phyloP scores from a whole-genome alignment of 1,140 invertebrate genomes.

The Drosophila equinoxialis region DNA sequence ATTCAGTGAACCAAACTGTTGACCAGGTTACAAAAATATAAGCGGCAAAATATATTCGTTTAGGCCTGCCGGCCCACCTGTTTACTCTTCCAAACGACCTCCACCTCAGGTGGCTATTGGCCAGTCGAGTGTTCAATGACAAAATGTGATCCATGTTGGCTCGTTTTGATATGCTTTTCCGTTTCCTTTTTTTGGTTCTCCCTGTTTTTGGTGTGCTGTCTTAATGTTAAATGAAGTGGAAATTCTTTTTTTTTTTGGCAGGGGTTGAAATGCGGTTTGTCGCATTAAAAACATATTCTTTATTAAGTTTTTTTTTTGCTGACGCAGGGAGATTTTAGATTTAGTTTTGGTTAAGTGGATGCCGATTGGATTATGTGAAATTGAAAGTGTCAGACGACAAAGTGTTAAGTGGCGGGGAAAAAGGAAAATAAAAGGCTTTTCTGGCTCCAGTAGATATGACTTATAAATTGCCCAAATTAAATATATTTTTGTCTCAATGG shows the following conservation, averaged over 20 bases:
- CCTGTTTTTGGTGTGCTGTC: conserved; percentile 15
- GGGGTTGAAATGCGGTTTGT: conserved; percentile 39
- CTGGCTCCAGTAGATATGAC: not conserved
- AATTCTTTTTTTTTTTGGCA: conserved; percentile 44
- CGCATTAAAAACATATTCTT: conserved; percentile 52
- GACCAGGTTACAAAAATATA: conserved; percentile 52
- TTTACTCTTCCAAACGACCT: conserved; percentile 9
- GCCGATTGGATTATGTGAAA: conserved; percentile 16
- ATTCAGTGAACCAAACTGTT: conserved; percentile 61
- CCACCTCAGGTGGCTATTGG: conserved; percentile 11
- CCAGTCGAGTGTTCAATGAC: conserved; percentile 65
- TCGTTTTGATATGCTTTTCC: conserved; percentile 41
- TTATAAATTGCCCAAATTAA: conserved; percentile 2
- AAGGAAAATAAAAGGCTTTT: not conserved
- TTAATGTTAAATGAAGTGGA: conserved; percentile 60
- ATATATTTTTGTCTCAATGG: too few relatives aligned
- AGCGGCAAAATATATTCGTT: conserved; percentile 7
- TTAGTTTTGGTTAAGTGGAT: conserved; percentile 24
- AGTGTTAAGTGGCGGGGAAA: not conserved
- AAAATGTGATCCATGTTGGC: conserved; percentile 39
- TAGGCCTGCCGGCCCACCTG: conserved; percentile 45
- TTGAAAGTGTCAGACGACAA: conserved; percentile 11
- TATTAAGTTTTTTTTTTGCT: conserved; percentile 29
- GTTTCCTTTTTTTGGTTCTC: conserved; percentile 22
- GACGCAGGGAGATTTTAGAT: conserved; percentile 15